phyloP scores from a whole-genome alignment of 35 echinoderm and acorn worm species.

The Patiria miniata region DNA sequence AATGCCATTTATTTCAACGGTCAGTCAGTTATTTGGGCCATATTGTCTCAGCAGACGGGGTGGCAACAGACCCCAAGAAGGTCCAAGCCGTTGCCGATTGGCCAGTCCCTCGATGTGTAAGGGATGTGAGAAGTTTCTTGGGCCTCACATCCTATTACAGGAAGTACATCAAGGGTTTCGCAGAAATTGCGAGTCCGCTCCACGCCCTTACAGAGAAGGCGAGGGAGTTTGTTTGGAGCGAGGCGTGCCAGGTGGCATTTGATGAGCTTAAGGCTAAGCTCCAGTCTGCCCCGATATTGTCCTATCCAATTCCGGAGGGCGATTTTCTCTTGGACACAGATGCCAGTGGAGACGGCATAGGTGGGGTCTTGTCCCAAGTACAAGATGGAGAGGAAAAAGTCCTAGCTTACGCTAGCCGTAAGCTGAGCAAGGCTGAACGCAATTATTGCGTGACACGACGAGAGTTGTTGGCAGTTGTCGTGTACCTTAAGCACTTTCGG shows the following conservation, averaged over 20 bases:
- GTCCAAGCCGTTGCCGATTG: conserved; percentile 25
- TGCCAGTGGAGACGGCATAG: conserved; percentile 46
- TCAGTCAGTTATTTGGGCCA: conserved; percentile 23
- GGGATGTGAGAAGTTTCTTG: conserved; percentile 51
- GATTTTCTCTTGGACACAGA: conserved; percentile 53
- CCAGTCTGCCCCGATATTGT: conserved; percentile 39
- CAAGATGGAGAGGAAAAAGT: conserved; percentile 65
- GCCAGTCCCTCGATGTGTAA: neutral
- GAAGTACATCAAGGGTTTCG: conserved; percentile 39
- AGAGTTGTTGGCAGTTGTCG: conserved; percentile 59
- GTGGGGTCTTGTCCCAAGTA: conserved; percentile 60
- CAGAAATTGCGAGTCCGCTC: conserved; percentile 51
- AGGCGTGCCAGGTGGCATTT: conserved; percentile 30
- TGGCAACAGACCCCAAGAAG: too few relatives aligned
- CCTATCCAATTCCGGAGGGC: conserved; percentile 31
- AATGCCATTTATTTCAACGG: too few relatives aligned
- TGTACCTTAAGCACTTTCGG: conserved; percentile 42
- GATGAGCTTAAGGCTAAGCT: conserved; percentile 33
- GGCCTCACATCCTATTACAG: conserved; percentile 59
- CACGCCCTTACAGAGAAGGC: conserved; percentile 37
- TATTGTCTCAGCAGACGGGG: conserved; percentile 41
- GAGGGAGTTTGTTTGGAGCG: conserved; percentile 41
- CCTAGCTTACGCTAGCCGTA: conserved; percentile 44
- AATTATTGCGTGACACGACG: conserved; percentile 50
- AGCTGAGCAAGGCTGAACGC: conserved; percentile 54